Percentiles rank a stretch among this genome's conserved stretches.
Evolutionary conservation across 2,888 invertebrate genomes (phyloP).

Genomic region (Xanthorhoe spadicearia): DNA sequence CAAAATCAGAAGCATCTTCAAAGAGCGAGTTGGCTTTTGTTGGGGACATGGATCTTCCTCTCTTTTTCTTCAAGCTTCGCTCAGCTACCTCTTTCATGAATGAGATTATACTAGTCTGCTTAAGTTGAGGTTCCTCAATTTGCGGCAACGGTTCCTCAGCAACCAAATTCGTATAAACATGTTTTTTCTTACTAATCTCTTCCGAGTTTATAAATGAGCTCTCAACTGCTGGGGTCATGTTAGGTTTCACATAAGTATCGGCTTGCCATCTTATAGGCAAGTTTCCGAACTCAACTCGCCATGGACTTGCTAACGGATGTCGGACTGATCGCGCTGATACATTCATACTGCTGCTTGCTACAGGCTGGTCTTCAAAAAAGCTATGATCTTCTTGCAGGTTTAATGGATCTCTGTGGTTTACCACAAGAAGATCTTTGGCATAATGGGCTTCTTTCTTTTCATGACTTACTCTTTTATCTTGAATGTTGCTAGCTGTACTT

Average conservation of each 20-base stretch:
- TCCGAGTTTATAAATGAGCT: conserved; percentile 71
- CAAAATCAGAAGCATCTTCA: conserved; percentile 51
- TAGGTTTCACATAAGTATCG: conserved; percentile 75
- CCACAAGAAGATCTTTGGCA: conserved; percentile 19
- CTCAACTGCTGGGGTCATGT: conserved; percentile 81
- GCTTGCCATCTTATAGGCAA: conserved; percentile 78
- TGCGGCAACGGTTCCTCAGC: conserved; percentile 54
- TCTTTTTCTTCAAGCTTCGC: conserved; percentile 67
- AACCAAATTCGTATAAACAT: conserved; percentile 75
- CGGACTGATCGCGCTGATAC: conserved; percentile 63
- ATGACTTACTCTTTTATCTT: background rate
- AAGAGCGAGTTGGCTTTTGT: conserved; percentile 59
- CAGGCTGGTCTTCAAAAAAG: conserved; percentile 75
- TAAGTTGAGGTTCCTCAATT: conserved; percentile 57
- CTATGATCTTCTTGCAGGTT: conserved; percentile 68
- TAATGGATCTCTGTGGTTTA: conserved; percentile 61
- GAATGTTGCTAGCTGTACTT: conserved; percentile 17
- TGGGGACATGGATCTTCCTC: conserved; percentile 57
- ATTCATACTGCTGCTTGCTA: conserved; percentile 79
- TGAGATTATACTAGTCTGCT: conserved; percentile 77
- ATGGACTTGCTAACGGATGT: conserved; percentile 74
- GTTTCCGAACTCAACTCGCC: conserved; percentile 75
- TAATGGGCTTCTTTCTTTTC: conserved; percentile 2
- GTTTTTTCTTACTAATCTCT: conserved; percentile 67
- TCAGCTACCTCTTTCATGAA: conserved; percentile 75